These are phyloP conservation scores for Neostethus bicornis DNA, from an alignment of 2,797 vertebrate genomes.

Conservation along the genomic window DNA sequence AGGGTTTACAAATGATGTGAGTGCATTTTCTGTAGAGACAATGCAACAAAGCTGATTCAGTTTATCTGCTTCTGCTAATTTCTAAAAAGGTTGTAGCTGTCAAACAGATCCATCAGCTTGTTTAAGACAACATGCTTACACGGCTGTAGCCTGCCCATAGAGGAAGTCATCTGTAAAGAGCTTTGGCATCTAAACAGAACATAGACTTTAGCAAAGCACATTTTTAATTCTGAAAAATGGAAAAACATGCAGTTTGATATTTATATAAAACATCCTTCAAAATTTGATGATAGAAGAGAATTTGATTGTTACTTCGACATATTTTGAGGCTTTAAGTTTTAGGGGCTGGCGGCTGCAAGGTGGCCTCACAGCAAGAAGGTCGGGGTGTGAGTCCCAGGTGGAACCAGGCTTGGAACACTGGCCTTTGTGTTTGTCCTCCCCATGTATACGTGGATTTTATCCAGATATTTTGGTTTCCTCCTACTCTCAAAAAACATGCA, in stretches of 20 bases:
- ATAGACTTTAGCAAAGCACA: constrained; percentile 22
- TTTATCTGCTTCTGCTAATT: constrained; percentile 29
- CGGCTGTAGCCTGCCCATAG: constrained; percentile 5
- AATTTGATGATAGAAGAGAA: not conserved
- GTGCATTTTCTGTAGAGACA: constrained; percentile 20
- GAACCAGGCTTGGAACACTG: too few relatives aligned
- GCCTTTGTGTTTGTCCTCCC: too few relatives aligned
- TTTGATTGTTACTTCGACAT: too few relatives aligned
- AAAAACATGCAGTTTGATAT: not conserved
- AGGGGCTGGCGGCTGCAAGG: too few relatives aligned
- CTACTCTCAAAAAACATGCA: too few relatives aligned
- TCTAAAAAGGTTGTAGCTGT: constrained; percentile 36
- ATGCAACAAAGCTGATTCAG: constrained; percentile 27
- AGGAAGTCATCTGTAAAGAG: constrained; percentile 16
- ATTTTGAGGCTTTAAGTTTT: too few relatives aligned
- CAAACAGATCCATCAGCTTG: constrained; percentile 14
- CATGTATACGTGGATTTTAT: too few relatives aligned
- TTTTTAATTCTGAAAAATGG: not conserved
- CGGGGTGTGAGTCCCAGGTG: too few relatives aligned
- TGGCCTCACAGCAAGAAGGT: too few relatives aligned
- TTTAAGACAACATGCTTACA: constrained; percentile 21
- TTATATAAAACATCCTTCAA: not conserved
- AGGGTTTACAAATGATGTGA: constrained; percentile 22
- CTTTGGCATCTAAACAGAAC: constrained; percentile 9
- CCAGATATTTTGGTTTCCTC: too few relatives aligned